Base-by-base conservation (phyloP, 1,140 invertebrate genomes). In the Zelostemma sp. region DNA sequence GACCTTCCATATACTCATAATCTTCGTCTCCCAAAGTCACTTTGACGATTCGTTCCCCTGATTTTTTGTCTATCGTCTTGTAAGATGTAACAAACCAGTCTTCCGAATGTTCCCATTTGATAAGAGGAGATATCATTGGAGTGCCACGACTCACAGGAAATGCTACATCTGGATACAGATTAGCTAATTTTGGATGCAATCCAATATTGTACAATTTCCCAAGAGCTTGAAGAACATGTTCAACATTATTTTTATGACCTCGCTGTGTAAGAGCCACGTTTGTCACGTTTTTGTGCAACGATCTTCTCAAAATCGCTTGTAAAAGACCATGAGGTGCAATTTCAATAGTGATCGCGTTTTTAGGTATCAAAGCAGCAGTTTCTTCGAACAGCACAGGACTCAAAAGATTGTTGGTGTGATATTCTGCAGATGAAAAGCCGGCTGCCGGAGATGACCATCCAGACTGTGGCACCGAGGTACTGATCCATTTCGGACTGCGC, bases 391-490 rank as follows among this genome's bases (percentile, higher is more conserved):
- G 83, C 0, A 97, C 95, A 12, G 93, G 90, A 68, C 84, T 91
- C 40, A 96, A 81, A 3, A 97, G 84, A 81, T 98, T 98, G 78
- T 98, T 97, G 0, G 95, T 95, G 76, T 96, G 94, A 78, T 99
- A 99, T 71, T 95, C 93, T 2, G 96, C 91, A 0, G 95, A 97
- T 0, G 92, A 95, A 8, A 89, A 77, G 55, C 89, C 86, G 1
- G 91, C 90, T 3, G 89, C 80, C 0, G 90, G 79, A 2, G 88
- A 86, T n/a, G 90, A 88, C 96, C 95, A 97, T 12, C 90, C 73
- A 0, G 77, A 77, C 74, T 95, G 91, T 0, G 91, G 90, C 16
- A 96, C 90, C 0, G 95, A 97, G 0, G 94, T 92, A 69, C 93
- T 95, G 0, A 97, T 81, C 96, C 97, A 98, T 62, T 91, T 91